Evolutionary conservation across 2,113 vertebrate species (phyloP).

Genomic region (Hiodon tergisus): DNA sequence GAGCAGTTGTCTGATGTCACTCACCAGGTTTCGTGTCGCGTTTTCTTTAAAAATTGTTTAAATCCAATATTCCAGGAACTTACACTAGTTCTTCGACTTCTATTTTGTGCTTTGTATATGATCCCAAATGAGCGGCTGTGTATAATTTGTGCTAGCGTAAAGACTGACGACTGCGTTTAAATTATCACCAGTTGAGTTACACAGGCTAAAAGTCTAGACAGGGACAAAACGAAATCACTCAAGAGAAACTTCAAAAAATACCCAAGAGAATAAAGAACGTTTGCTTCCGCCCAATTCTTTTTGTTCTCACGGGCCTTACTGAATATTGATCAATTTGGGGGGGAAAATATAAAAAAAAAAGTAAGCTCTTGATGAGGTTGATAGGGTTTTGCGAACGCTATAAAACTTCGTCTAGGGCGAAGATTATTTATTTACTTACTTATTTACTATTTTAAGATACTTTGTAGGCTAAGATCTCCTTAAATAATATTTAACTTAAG

Average conservation of each 20-base stretch:
- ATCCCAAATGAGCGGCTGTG: neutral
- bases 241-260: constrained; percentile 61
- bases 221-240: constrained; percentile 69
- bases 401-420: too few species aligned
- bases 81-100: too few species aligned
- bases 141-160: constrained; percentile 21
- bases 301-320: constrained; percentile 26
- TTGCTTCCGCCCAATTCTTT: constrained; percentile 56
- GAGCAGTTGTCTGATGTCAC: too few species aligned
- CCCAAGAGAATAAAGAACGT: constrained; percentile 52
- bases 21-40: too few species aligned
- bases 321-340: constrained; percentile 25
- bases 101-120: too few species aligned
- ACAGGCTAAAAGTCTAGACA: constrained; percentile 45
- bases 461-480: too few species aligned
- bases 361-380: neutral
- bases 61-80: too few species aligned
- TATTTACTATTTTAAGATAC: too few species aligned
- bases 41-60: too few species aligned
- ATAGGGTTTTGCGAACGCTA: too few species aligned
- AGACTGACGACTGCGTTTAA: constrained; percentile 16
- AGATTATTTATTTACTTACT: too few species aligned
- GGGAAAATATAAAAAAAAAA: constrained; percentile 8
- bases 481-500: too few species aligned
- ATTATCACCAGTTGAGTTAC: constrained; percentile 24